A percentile compares a stretch with the other conserved stretches of the same genome.
phyloP scores from a whole-genome alignment of 2,113 vertebrate genomes.

The Sus scrofa region T2T-Sscrofa CM000818.6:108534501-108535000 shows the following conservation, averaged over 20 bases:
- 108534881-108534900: background rate
- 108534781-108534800: background rate
- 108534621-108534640: background rate
- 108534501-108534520: background rate
- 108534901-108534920: background rate
- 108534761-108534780: background rate
- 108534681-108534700: background rate
- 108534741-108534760: background rate
- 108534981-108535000: background rate
- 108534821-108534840: background rate
- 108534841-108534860: background rate
- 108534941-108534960: constrained; percentile 44
- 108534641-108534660: background rate
- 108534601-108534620: background rate
- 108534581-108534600: background rate
- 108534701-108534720: background rate
- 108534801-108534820: background rate
- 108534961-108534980: background rate
- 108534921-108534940: constrained; percentile 61
- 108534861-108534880: background rate
- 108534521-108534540: background rate
- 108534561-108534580: background rate
- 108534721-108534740: too few species aligned
- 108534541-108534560: background rate
- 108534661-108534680: background rate